phyloP scores from a whole-genome alignment of 2,797 vertebrate genomes.

The Babyrousa celebensis region DNA sequence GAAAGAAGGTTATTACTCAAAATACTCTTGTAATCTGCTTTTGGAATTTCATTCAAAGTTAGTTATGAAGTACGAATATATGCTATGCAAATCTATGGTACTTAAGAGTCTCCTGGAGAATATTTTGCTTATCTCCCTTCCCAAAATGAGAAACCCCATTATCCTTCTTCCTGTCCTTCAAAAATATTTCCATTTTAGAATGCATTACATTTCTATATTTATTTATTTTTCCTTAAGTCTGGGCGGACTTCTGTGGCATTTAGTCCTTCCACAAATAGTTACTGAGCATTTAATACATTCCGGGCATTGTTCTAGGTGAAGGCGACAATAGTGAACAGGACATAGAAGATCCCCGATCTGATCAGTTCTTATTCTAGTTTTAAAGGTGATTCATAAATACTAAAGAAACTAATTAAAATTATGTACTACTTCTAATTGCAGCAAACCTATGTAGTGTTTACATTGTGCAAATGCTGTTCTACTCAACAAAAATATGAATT shows the following conservation, averaged over 20 bases:
- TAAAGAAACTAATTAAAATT: not conserved
- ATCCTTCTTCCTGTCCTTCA: not conserved
- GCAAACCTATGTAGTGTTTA: not conserved
- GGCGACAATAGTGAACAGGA: not conserved
- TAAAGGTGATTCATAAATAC: not conserved
- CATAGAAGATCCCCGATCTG: not conserved
- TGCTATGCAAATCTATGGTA: not conserved
- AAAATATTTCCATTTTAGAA: conserved; percentile 10
- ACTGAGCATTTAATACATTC: not conserved
- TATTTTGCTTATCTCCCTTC: not conserved
- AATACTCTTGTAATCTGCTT: not conserved
- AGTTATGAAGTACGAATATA: not conserved
- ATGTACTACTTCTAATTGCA: not conserved
- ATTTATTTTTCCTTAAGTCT: not conserved
- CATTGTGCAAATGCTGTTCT: not conserved
- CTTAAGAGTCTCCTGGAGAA: not conserved
- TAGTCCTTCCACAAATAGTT: not conserved
- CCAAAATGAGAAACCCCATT: not conserved
- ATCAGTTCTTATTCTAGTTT: not conserved
- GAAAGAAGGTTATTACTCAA: not conserved
- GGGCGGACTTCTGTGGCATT: not conserved
- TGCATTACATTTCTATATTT: not conserved
- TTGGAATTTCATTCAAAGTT: not conserved
- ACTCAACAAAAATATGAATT: not conserved
- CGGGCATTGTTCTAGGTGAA: not conserved